Percentiles rank a stretch among this genome's conserved stretches.
Evolutionary conservation across 1,140 invertebrate species (phyloP).

Genomic region (Pseudomyrmex sp.): DNA sequence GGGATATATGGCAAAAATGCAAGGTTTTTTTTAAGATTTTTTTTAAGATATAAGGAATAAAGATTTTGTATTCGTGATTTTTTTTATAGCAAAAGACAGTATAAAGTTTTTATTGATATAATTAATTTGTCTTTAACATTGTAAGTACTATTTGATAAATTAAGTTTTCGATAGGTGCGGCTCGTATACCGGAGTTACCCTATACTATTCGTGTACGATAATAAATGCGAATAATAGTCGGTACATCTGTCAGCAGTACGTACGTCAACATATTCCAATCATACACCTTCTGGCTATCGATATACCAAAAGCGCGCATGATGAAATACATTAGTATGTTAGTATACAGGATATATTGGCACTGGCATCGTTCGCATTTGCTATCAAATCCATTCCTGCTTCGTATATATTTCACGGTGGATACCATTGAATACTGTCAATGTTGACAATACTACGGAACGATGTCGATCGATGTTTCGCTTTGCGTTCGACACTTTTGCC

Average conservation of each 20-base stretch:
- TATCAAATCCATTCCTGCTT: slow-evolving; percentile 9
- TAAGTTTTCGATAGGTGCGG: no score
- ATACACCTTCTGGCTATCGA: background rate
- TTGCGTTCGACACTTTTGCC: background rate
- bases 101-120: no score
- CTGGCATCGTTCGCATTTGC: slow-evolving; percentile 10
- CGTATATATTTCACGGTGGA: slow-evolving; percentile 4
- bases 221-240: no score
- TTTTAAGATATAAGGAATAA: no score
- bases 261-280: background rate
- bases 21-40: no score
- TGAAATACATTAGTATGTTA: background rate
- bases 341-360: slow-evolving; percentile 2
- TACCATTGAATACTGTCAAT: slow-evolving; percentile 8
- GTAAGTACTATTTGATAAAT: no score
- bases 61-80: no score
- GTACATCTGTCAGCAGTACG: background rate
- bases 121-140: no score
- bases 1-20: no score
- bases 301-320: background rate
- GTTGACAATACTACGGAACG: slow-evolving; percentile 28
- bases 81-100: no score
- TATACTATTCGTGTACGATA: no score
- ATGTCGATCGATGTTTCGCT: slow-evolving; percentile 19
- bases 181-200: no score